These are phyloP conservation scores for Nannospalax galili DNA, from an alignment of 2,113 vertebrate genomes.

Conservation along the genomic window DNA sequence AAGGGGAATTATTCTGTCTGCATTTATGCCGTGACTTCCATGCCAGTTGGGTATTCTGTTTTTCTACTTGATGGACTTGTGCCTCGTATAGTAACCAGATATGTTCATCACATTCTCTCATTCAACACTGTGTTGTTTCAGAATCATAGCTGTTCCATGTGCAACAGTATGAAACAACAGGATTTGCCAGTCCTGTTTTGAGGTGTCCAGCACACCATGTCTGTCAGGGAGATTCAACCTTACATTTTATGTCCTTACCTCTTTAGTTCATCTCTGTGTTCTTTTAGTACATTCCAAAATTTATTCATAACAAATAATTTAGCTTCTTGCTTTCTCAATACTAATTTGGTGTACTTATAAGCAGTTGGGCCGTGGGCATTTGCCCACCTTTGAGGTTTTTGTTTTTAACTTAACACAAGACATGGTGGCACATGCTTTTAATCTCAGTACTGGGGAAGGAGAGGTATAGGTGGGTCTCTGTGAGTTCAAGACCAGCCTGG, in stretches of 20 bases:
- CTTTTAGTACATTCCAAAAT: constrained; percentile 20
- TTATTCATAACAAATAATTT: constrained; percentile 3
- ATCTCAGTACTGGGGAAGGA: too few relatives aligned
- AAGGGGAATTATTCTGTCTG: background rate
- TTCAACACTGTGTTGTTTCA: constrained; percentile 44
- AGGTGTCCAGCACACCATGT: background rate
- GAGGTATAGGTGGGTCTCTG: too few relatives aligned
- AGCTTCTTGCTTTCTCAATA: constrained; percentile 28
- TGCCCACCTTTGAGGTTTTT: background rate
- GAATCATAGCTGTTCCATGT: constrained; percentile 42
- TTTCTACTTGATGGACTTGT: constrained; percentile 59
- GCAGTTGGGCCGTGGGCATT: background rate
- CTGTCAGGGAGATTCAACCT: background rate
- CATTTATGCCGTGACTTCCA: constrained; percentile 45
- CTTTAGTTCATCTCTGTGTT: background rate
- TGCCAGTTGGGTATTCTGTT: constrained; percentile 60
- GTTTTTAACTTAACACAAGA: too few relatives aligned
- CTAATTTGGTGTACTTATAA: background rate
- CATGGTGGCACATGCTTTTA: too few relatives aligned
- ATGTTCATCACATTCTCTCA: constrained; percentile 18
- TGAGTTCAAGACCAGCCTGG: too few relatives aligned
- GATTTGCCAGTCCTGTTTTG: constrained; percentile 33
- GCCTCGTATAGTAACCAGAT: constrained; percentile 61
- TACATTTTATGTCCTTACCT: background rate
- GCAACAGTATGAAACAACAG: constrained; percentile 23